Evolutionary conservation across 2,888 invertebrate species (phyloP), one percentile per base, ranked within the genome.

Genomic region (Spisula subtruncata): DNA sequence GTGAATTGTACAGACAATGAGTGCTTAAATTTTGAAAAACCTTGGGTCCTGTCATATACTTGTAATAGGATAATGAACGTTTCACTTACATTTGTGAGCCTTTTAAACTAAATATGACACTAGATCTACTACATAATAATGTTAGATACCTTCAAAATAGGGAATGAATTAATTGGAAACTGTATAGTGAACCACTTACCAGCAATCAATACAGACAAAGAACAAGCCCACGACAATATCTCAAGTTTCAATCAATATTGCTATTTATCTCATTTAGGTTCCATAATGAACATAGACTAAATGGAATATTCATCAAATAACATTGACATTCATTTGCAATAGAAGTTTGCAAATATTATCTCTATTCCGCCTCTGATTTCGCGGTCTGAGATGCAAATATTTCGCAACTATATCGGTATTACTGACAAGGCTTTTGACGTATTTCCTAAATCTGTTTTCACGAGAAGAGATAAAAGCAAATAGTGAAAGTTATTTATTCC

Each of bases 281-380:
- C 35, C 32, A 4, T 35, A 75, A 32, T 32, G 75, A 75, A 75
- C 35, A 75, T 25, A 16, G 35, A 35, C 32, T 5, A 35, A 75
- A 75, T 35, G 75, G 75, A 18, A 75, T 32, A 32, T 75, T 75
- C 35, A 16, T 29, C 75, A 75, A 35, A 75, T 14, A 35, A 60
- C 60, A 25, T 32, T 35, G 32, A 16, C 32, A 75, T 75, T 60
- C 16, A 75, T 32, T 41, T 32, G 14, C 75, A 35, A 75, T 32
- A 35, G 75, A 75, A 35, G 75, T 75, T n/a, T 10, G 75, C 75
- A 75, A 75, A 75, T 35, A 32, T 75, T 75, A 75, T 75, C 6
- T 75, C 75, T 14, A 14, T 16, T 75, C 32, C 29, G 32, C 35
- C 16, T 12, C 14, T 75, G 32, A 32, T 35, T 4, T 18, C 35